Evolutionary conservation across 2,113 vertebrate genomes (phyloP), one percentile per base, ranked within the genome.

Genomic region (Chionomys nivalis): DNA sequence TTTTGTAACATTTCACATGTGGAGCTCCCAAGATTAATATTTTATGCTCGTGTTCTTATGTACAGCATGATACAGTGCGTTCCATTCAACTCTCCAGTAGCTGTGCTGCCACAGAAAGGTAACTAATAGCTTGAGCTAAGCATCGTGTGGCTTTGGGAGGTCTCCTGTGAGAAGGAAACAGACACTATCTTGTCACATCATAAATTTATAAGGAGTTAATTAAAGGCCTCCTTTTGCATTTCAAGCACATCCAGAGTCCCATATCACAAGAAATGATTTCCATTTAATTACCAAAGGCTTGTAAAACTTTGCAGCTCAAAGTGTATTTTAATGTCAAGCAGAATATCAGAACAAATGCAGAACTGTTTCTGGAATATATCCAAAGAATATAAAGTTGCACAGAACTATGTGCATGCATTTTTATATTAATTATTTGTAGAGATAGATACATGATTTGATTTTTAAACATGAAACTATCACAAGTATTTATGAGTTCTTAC

Each of bases 181-280:
- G 98, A 97, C 92, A 98, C 96, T 94, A 96, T 63, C 97, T 98
- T 98, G 97, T 96, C 89, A 97, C 93, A 98, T 97, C 90, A 97
- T 98, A 98, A 98, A 98, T 98, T 98, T 98, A 68, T 95, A 96
- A 98, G 89, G 92, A 98, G 83, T 97, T 98, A 97, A 98, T 98
- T 95, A 98, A 98, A 97, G 96, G 97, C 33, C 95, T 98, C 95
- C 42, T 31, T 85, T 92, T 97, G 75, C 77, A 96, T 98, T 97
- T 98, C 96, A 97, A 98, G 97, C 82, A 87, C 65, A 68, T 95
- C 96, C 58, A 87, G 92, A 89, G 47, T 94, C 81, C 96, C 95
- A 86, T 94, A 97, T 96, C 83, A 97, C 88, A 82, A 94, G 61
- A 93, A 96, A 85, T 97, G 44, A 96, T 97, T 94, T 52, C 66